Evolutionary conservation across 2,797 vertebrate species (phyloP).

Genomic region (Loris lydekkerianus): DNA sequence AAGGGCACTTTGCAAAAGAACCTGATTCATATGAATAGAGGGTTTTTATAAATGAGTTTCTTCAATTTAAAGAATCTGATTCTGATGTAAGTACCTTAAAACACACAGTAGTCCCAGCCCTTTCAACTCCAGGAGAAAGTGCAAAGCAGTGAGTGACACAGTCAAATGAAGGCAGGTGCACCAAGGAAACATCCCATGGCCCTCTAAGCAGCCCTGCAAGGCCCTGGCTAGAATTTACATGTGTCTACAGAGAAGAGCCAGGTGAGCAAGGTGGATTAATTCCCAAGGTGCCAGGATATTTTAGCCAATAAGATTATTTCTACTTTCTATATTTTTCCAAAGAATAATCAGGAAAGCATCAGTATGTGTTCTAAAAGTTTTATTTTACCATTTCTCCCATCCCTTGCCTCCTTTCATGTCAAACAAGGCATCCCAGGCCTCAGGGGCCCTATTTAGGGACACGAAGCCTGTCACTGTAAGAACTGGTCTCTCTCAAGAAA

Average conservation of each 20-base stretch:
- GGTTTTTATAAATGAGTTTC: neutral
- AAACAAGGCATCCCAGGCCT: neutral
- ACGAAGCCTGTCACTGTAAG: neutral
- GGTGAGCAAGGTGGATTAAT: constrained; percentile 5
- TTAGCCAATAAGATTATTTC: constrained; percentile 32
- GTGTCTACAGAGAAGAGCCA: neutral
- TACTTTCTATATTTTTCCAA: constrained; percentile 56
- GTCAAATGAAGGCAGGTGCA: neutral
- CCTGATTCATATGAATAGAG: neutral
- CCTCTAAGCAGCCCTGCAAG: neutral
- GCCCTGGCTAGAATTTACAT: neutral
- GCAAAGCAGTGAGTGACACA: neutral
- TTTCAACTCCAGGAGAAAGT: neutral
- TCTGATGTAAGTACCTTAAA: neutral
- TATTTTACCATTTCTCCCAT: neutral
- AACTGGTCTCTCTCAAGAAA: neutral
- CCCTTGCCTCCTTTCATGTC: neutral
- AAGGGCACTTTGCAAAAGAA: neutral
- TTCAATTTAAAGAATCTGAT: constrained; percentile 19
- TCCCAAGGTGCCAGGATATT: neutral
- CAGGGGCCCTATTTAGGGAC: neutral
- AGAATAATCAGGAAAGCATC: constrained; percentile 35
- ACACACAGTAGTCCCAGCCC: neutral
- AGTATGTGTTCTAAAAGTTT: constrained; percentile 2
- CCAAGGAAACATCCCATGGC: neutral